Evolutionary conservation across 2,797 vertebrate species (phyloP).

Genomic region (Sphenodon punctatus): DNA sequence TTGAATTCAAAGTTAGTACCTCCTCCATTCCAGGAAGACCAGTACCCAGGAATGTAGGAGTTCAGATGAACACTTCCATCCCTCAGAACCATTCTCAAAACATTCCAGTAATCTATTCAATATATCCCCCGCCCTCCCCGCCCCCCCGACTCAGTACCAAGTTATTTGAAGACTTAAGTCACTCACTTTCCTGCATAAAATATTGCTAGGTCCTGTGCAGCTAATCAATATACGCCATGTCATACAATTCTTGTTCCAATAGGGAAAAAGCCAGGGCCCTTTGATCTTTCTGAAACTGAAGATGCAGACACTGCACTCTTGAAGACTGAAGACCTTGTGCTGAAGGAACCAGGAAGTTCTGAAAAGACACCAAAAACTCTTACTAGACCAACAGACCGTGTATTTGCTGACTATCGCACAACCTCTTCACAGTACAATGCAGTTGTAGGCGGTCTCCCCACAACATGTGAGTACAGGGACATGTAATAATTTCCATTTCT

Average conservation of each 20-base stretch:
- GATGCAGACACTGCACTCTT: conserved; percentile 40
- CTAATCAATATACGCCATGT: background rate
- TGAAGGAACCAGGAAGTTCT: conserved; percentile 67
- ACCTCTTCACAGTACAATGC: conserved; percentile 81
- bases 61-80: too few relatives aligned
- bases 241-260: background rate
- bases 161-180: background rate
- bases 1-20: too few relatives aligned
- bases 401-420: conserved; percentile 74
- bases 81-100: background rate
- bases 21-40: too few relatives aligned
- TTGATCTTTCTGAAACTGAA: conserved; percentile 12
- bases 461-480: conserved; percentile 71
- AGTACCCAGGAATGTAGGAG: too few relatives aligned
- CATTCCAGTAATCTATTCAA: background rate
- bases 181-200: background rate
- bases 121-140: too few relatives aligned
- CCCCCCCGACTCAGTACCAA: background rate
- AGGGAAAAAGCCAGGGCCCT: conserved; percentile 60
- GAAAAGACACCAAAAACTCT: conserved; percentile 74
- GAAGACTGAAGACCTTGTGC: conserved; percentile 74
- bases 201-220: background rate
- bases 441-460: conserved; percentile 45
- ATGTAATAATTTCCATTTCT: background rate
- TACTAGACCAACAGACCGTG: conserved; percentile 47